Conservation (phyloP, 2,113 vertebrate species). For the Prolemur simus region DNA sequence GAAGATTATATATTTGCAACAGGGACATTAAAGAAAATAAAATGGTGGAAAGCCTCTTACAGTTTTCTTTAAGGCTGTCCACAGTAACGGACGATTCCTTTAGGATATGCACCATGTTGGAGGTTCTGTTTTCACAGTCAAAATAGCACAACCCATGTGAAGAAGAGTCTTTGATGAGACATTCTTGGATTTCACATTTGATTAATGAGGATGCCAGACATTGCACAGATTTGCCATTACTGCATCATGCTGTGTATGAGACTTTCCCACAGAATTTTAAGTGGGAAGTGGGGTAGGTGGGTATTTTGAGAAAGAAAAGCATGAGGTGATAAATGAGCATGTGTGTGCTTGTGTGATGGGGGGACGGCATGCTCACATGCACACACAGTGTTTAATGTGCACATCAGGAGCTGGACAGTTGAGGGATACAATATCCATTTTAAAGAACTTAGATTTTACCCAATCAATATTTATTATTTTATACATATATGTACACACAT, state of each 20-base stretch:
- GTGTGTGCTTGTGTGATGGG: fast-evolving
- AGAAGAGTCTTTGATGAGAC: not conserved
- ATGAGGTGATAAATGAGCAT: not conserved
- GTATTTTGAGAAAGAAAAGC: not conserved
- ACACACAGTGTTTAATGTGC: fast-evolving
- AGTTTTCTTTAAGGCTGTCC: not conserved
- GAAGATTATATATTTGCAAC: not conserved
- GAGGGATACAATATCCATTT: too few relatives aligned
- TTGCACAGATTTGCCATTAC: not conserved
- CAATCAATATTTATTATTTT: not conserved
- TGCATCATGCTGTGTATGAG: fast-evolving
- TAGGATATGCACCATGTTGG: fast-evolving
- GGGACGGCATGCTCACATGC: fast-evolving
- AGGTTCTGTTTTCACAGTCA: not conserved
- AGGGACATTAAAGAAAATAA: not conserved
- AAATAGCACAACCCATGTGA: not conserved
- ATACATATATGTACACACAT: too few relatives aligned
- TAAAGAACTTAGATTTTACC: not conserved
- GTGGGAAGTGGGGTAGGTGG: not conserved
- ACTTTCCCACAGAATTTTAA: not conserved
- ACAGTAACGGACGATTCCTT: not conserved
- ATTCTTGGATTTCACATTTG: not conserved
- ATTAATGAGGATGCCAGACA: not conserved
- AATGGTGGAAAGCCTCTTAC: not conserved
- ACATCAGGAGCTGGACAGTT: not conserved